Percentiles rank a stretch among this genome's conserved stretches.
Evolutionary conservation across 1,140 invertebrate genomes (phyloP).

Genomic region (Aphelenchoides fujianensis): DNA sequence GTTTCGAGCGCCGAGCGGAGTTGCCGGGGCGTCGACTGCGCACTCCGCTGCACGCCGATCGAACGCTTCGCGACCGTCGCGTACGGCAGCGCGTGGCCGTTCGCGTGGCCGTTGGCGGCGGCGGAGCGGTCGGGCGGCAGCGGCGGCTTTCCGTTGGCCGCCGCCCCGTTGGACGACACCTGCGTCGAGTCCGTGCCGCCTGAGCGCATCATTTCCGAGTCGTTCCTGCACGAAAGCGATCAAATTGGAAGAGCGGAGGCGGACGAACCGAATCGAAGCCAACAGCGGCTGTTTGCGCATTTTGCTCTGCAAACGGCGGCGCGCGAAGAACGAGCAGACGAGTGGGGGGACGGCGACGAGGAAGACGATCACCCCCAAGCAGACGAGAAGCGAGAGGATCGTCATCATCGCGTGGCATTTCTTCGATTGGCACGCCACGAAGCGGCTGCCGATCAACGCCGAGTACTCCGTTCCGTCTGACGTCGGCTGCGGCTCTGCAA

Average conservation of each 20-base stretch:
- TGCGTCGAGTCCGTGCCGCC: conserved; percentile 17
- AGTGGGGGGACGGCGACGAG: conserved; percentile 14
- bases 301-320: conserved; percentile 5
- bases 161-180: background rate
- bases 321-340: conserved; percentile 10
- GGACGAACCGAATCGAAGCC: conserved; percentile 4
- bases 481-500: conserved; percentile 7
- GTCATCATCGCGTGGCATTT: conserved; percentile 21
- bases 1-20: conserved; percentile 14
- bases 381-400: conserved; percentile 13
- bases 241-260: background rate
- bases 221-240: conserved; percentile 4
- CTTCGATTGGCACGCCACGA: conserved; percentile 8
- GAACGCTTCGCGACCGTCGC: conserved; percentile 2
- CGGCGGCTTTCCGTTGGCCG: conserved; percentile 13
- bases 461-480: conserved; percentile 18
- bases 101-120: background rate
- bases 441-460: conserved; percentile 7
- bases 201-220: conserved; percentile 19
- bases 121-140: conserved; percentile 5
- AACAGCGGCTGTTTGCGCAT: background rate
- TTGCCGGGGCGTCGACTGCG: conserved; percentile 11
- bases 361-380: background rate
- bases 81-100: background rate
- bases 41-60: conserved; percentile 11